Percentiles rank a stretch among this genome's conserved stretches.
Evolutionary conservation across 2,113 vertebrate genomes (phyloP).

Genomic region (Nycticorax nycticorax): DNA sequence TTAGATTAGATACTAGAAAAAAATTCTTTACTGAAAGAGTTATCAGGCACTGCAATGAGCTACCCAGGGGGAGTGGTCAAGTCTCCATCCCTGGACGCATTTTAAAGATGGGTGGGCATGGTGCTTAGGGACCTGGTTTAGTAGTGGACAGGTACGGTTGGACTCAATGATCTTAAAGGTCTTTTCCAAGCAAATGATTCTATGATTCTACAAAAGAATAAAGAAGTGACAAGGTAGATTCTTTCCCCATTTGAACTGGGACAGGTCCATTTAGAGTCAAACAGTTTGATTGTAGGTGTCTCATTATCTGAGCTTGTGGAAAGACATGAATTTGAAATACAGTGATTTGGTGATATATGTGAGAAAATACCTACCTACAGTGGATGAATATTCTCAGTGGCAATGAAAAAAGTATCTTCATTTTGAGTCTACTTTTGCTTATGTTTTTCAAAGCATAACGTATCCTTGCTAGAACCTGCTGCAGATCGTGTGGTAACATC

Average conservation of each 20-base stretch:
- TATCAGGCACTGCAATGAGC: too few relatives aligned
- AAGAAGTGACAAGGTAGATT: background rate
- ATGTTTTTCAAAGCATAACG: background rate
- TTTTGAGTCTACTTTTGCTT: background rate
- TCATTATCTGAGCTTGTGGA: background rate
- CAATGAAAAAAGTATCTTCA: background rate
- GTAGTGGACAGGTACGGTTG: too few relatives aligned
- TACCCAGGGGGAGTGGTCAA: too few relatives aligned
- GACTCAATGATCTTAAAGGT: too few relatives aligned
- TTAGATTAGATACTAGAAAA: too few relatives aligned
- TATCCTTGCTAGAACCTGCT: background rate
- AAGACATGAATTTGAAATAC: background rate
- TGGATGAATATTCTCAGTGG: background rate
- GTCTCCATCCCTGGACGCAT: too few relatives aligned
- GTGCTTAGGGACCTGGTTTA: too few relatives aligned
- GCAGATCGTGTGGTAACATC: fast-evolving
- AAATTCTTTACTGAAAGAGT: too few relatives aligned
- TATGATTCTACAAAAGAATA: background rate
- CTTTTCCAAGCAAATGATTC: too few relatives aligned
- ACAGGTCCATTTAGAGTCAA: background rate
- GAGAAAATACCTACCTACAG: fast-evolving
- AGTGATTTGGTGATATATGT: background rate
- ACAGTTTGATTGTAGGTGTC: background rate
- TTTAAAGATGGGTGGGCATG: too few relatives aligned
- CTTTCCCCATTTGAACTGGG: background rate